Base-by-base conservation (phyloP, 2,113 vertebrate genomes). In the Xerus inauris region DNA sequence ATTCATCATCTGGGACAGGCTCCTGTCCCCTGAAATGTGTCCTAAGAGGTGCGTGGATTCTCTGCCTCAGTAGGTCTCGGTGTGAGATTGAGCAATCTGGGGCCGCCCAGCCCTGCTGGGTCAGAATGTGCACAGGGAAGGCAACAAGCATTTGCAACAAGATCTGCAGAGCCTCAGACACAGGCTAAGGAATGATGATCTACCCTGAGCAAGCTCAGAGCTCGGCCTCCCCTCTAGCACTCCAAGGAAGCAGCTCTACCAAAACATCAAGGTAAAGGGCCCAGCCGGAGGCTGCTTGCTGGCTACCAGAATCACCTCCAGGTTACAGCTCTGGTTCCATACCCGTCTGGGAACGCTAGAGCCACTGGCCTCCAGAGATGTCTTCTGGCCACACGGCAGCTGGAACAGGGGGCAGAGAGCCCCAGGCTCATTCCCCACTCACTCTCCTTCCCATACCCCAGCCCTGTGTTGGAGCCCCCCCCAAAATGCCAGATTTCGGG, bases 341-440 rank as follows among this genome's bases (percentile, higher is more conserved):
- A 93, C 96, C 96, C 0, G 35, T 95, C 91, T 89, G 16, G 45
- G 81, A 72, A 76, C 92, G 90, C 94, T 38, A 69, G 72, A 97
- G 96, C 85, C 42, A 20, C 49, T 38, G 49, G 67, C 20, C 45
- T 1, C 24, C 54, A 76, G 28, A 24, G 22, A 24, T 26, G 24
- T n/a, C 13, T 42, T 3, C 0, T 17, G 32, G 65, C 19, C 45
- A 3, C 3, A 1, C 12, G 10, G n/a, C 14, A 19, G 30, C 35
- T 11, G 40, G 6, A 1, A 3, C 7, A n/a, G 3, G 19, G 32
- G 32, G 4, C 42, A 59, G 65, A 57, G 0, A n/a, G 49, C 49
- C 45, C 69, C 0, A 22, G 8, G 32, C 73, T 71, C 20, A 7
- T 9, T 12, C 69, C 1, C 22, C 17, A 11, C 16, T 57, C 35